Base-by-base conservation (phyloP, 1,140 invertebrate genomes). In the Drosophila baimaii region DNA sequence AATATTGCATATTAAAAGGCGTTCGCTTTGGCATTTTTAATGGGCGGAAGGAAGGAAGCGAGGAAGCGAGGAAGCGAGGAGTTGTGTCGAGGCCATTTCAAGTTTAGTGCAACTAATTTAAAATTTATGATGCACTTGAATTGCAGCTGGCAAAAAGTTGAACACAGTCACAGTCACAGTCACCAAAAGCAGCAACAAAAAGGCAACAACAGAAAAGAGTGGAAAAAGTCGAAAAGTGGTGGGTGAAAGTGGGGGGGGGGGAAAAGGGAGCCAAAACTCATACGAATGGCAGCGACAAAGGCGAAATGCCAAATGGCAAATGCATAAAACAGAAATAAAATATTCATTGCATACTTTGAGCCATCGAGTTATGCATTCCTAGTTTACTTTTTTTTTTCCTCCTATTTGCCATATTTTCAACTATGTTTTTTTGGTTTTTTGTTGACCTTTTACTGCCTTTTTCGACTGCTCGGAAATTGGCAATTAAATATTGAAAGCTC, bases 51-150 rank as follows among this genome's bases (percentile, higher is more conserved):
- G 25, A 3, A 33, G 17, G 17, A 12, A 10, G 12, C 15, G 31
- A 43, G 21, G 2, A 33, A 61, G n/a, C 15, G 19, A 51, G 39
- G 12, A 35, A n/a, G 54, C 19, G 1, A 9, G 35, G 17, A 35
- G 23, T 27, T 54, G 43, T 77, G 41, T 56, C 62, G 55, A 61
- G 57, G 31, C 29, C 51, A 72, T 71, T 59, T 63, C 59, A 76
- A 71, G 70, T 82, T 83, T 84, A 65, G 63, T 63, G 62, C 58
- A 83, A 62, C 77, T 84, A 66, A 83, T 83, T 72, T 80, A 83
- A 84, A 80, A 83, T 83, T 84, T 83, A 83, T 83, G 81, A 84
- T 83, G 81, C 81, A 84, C 76, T 83, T 79, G 71, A 80, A 63
- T 66, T 78, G 71, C 71, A 76, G 59, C 59, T 76, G 64, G 56